Evolutionary conservation across 2,113 vertebrate species (phyloP).

Genomic region (Rhodinocichla rosea): DNA sequence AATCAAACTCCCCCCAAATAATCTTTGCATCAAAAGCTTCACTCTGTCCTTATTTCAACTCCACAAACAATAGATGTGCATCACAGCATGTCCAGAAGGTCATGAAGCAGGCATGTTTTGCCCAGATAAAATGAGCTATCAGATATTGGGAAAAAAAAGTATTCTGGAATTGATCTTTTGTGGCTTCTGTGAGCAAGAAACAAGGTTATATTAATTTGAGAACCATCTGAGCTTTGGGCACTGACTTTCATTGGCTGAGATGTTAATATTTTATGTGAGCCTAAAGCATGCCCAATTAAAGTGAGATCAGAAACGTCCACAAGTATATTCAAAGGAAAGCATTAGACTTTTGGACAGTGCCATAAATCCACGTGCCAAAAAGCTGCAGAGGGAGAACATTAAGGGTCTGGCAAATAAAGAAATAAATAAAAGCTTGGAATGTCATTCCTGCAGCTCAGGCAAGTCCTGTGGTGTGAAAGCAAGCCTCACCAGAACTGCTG

Average conservation of each 20-base stretch:
- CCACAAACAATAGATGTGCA: neutral
- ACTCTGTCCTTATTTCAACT: conserved; percentile 30
- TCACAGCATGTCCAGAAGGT: conserved; percentile 21
- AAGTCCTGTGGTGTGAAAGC: neutral
- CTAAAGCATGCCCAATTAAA: conserved; percentile 71
- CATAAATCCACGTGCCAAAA: conserved; percentile 36
- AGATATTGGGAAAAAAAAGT: neutral
- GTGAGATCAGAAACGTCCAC: conserved; percentile 65
- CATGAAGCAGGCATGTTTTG: neutral
- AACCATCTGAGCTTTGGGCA: conserved; percentile 60
- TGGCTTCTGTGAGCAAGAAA: conserved; percentile 48
- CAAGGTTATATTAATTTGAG: conserved; percentile 65
- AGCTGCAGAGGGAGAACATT: neutral
- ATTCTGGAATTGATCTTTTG: conserved; percentile 57
- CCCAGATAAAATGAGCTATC: conserved; percentile 32
- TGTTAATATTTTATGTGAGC: conserved; percentile 71
- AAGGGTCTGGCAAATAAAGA: conserved; percentile 49
- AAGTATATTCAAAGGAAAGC: conserved; percentile 63
- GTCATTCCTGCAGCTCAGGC: neutral
- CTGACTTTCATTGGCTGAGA: conserved; percentile 61
- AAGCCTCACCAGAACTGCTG: neutral
- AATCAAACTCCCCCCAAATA: neutral
- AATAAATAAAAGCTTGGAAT: conserved; percentile 38
- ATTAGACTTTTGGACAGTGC: conserved; percentile 48
- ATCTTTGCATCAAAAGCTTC: neutral